Percentiles rank a stretch among this genome's conserved stretches.
phyloP scores from a whole-genome alignment of 2,113 vertebrate genomes.

The Penelope pileata region DNA sequence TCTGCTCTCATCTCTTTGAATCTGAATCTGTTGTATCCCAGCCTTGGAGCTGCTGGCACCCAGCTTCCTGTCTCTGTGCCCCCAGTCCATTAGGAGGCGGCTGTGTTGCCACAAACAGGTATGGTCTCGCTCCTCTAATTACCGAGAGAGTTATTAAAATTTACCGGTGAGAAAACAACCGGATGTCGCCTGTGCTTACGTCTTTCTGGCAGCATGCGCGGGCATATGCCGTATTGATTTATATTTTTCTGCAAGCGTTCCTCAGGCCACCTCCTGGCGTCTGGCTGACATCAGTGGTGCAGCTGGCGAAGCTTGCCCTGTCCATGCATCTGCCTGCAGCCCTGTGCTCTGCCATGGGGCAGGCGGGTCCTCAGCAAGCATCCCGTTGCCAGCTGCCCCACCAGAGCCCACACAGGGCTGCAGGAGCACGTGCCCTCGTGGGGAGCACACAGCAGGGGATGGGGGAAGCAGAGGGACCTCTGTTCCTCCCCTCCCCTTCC shows the following conservation, averaged over 20 bases:
- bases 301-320: not conserved
- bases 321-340: not conserved
- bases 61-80: not conserved
- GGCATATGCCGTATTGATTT: not conserved
- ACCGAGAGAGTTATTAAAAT: not conserved
- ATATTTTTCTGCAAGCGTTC: not conserved
- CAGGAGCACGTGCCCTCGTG: too few species aligned
- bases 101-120: not conserved
- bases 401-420: not conserved
- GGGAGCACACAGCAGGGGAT: too few species aligned
- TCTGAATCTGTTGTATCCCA: not conserved
- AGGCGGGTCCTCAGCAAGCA: not conserved
- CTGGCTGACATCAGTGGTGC: slow-evolving; percentile 14
- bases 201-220: not conserved
- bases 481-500: not conserved
- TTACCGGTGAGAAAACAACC: not conserved
- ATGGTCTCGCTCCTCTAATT: not conserved
- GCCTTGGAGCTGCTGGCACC: not conserved
- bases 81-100: not conserved
- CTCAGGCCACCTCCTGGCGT: not conserved
- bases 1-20: not conserved
- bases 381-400: too few species aligned
- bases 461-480: not conserved
- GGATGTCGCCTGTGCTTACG: not conserved
- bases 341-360: not conserved